Base-by-base conservation (phyloP, 1,140 invertebrate genomes). In the Drosophila ohnishii region DNA sequence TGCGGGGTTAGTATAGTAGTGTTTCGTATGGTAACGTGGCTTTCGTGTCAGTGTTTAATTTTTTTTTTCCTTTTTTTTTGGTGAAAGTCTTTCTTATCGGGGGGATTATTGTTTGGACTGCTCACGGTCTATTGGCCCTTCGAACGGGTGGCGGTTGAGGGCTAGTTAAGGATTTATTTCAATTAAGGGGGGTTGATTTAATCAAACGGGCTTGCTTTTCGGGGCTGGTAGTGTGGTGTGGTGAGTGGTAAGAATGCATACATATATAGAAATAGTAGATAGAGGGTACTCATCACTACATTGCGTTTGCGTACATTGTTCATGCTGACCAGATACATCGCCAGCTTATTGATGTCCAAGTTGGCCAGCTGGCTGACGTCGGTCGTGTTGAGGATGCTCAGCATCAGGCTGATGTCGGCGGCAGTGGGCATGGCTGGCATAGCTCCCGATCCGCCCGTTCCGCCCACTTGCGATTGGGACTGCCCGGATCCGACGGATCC, bases 281-380 rank as follows among this genome's bases (percentile, higher is more conserved):
- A 61, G 62, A 32, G 47, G 56, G 75, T 79, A 83, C 65, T 84
- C 67, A 84, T 84, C 80, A 76, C 47, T 72, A 70, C 34, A 53
- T 10, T 2, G 80, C 83, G 75, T 91, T 37, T 55, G 81, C 83
- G 79, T 91, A 91, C 90, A 91, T 91, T 91, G 75, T 90, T 91
- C 81, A 92, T 93, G 94, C 94, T 94, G 89, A 95, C 95, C 93
- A 95, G 92, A 92, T 95, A 95, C 93, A 95, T 94, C 76, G 95
- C 95, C 72, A 95, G 92, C 88, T 95, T 95, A 81, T 95, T 95
- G 72, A 95, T 92, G 89, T 95, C 95, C 95, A 95, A 95, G 55
- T 92, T 92, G 11, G 85, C 92, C 89, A 86, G 92, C 80, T 80
- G 92, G 77, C 91, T 92, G 72, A 91, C 93, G 76, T 92, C 91